Percentiles rank a stretch among this genome's conserved stretches.
Evolutionary conservation across 2,888 invertebrate genomes (phyloP).

Genomic region (Phyllotreta striolata): DNA sequence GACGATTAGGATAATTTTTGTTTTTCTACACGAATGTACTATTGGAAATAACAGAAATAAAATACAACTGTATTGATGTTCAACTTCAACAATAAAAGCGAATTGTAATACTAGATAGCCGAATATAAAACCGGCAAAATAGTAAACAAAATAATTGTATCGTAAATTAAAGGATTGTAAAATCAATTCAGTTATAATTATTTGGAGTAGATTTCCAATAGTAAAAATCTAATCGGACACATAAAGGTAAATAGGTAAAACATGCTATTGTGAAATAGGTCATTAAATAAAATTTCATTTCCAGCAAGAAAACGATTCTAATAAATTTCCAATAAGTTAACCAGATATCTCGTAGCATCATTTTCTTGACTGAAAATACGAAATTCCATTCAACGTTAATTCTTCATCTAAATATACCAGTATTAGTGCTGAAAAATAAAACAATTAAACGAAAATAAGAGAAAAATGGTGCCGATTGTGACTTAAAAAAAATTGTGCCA

Average conservation of each 20-base stretch:
- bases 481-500: slow-evolving; percentile 62
- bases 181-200: not conserved
- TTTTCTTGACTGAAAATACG: slow-evolving; percentile 13
- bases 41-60: not conserved
- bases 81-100: no score
- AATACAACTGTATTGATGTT: slow-evolving; percentile 2
- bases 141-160: no score
- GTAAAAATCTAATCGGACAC: slow-evolving; percentile 1
- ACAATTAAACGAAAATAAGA: slow-evolving; percentile 44
- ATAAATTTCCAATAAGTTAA: not conserved
- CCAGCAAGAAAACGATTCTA: not conserved
- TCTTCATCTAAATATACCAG: slow-evolving; percentile 54
- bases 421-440: slow-evolving; percentile 57
- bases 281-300: slow-evolving; percentile 14
- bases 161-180: not conserved
- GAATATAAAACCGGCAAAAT: no score
- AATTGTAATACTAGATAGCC: no score
- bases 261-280: slow-evolving; percentile 13
- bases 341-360: not conserved
- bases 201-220: slow-evolving; percentile 4
- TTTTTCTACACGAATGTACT: slow-evolving; percentile 6
- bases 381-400: slow-evolving; percentile 55
- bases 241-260: slow-evolving; percentile 11
- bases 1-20: slow-evolving; percentile 29
- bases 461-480: slow-evolving; percentile 61